Percentiles rank a stretch among this genome's conserved stretches.
phyloP scores from a whole-genome alignment of 92 coral and sea anemone genomes.

The Paragorgia papillata region DNA sequence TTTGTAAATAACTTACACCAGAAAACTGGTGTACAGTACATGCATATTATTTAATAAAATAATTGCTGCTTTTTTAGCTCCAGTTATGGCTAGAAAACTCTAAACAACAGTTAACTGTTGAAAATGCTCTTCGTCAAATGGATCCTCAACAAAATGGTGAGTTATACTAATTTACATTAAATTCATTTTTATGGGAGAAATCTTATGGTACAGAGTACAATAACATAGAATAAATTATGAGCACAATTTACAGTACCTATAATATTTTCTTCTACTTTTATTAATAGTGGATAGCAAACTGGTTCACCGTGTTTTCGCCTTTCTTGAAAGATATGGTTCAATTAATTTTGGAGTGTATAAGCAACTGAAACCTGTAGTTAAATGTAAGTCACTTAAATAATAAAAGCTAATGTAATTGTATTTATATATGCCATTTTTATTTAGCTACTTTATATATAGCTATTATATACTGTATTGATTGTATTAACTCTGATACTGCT shows the following conservation, averaged over 20 bases:
- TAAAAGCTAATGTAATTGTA: too few species aligned
- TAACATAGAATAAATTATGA: too few species aligned
- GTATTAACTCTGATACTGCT: too few species aligned
- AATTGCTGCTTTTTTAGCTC: conserved; percentile 73
- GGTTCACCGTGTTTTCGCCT: conserved; percentile 88
- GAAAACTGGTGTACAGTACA: too few species aligned
- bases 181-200: neutral
- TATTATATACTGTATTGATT: neutral
- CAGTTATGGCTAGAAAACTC: conserved; percentile 95
- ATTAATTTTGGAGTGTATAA: conserved; percentile 98
- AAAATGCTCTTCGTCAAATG: conserved; percentile 71
- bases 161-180: conserved; percentile 2
- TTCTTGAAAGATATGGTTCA: conserved; percentile 93
- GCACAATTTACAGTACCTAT: too few species aligned
- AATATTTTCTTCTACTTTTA: neutral
- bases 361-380: conserved; percentile 68
- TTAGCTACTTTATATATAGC: neutral
- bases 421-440: too few species aligned
- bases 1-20: too few species aligned
- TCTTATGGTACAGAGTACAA: too few species aligned
- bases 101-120: conserved; percentile 85
- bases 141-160: conserved; percentile 95
- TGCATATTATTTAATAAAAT: too few species aligned
- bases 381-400: conserved; percentile 65
- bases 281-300: conserved; percentile 83